Evolutionary conservation across 1,140 invertebrate genomes (phyloP), one percentile per base, ranked within the genome.

Genomic region (Capitella teleta): DNA sequence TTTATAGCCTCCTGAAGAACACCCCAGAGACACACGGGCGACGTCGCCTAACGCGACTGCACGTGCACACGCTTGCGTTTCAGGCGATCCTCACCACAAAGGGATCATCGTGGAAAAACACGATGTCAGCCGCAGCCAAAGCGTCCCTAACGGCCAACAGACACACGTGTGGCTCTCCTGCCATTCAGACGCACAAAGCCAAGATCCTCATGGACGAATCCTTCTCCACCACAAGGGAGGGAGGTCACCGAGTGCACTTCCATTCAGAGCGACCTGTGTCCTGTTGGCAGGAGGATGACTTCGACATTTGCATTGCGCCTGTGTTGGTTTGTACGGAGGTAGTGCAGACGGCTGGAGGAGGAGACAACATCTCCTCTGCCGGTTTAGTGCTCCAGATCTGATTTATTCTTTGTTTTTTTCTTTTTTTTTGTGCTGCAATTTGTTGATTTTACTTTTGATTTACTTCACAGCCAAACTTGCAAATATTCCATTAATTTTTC

Each of bases 311-410:
- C 67, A 77, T 90, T 1, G 85, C 87, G 0, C 86, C 87, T 1
- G 86, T 87, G 2, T 67, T 90, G 4, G 85, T 91, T 0, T 91
- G 87, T 59, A 87, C 84, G 0, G 74, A 86, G 56, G 84, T 85
- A 2, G 77, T 80, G 38, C 80, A 89, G 59, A 90, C 87, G 14
- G 86, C 83, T 0, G 87, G 87, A 1, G 86, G 85, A 12, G 87
- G 87, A 1, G 87, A 91, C 64, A 91, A 90, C 61, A 86, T 91
- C 50, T 89, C 86, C 1, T 84, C 85, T 28, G 85, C 86, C 6
- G 86, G 85, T 18, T 66, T 90, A 3, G 81, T 84, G 25, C 74
- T 84, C 28, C 86, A 90, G 67, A 78, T 87, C 21, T 68, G 26
- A 44, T n/a, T n/a, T n/a, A n/a, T n/a, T n/a, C n/a, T n/a, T n/a